phyloP scores from a whole-genome alignment of 2,888 invertebrate genomes.

The Rugalucina vietnamica region DNA sequence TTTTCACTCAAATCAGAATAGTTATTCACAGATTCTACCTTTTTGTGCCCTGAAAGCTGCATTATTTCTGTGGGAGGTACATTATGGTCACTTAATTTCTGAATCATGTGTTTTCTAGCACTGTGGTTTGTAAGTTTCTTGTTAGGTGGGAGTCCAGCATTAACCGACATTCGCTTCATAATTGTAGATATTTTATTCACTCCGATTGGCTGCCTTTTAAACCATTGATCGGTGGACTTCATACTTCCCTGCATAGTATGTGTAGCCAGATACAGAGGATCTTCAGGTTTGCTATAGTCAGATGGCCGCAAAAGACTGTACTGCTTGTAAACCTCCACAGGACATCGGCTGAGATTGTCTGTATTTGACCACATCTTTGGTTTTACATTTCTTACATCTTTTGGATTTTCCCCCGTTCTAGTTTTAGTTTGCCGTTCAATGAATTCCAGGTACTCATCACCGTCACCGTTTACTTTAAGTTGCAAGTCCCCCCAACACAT shows the following conservation, averaged over 20 bases:
- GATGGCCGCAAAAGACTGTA: constrained; percentile 29
- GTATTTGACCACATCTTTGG: constrained; percentile 41
- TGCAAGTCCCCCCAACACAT: constrained; percentile 48
- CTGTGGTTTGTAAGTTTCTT: constrained; percentile 14
- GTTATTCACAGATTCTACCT: constrained; percentile 40
- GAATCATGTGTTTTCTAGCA: not conserved
- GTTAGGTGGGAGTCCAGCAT: not conserved
- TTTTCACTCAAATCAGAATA: constrained; percentile 45
- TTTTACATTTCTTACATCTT: constrained; percentile 35
- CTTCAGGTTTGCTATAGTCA: constrained; percentile 7
- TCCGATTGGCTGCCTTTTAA: constrained; percentile 36
- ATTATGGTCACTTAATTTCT: constrained; percentile 34
- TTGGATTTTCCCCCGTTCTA: constrained; percentile 35
- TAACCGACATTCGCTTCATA: constrained; percentile 21
- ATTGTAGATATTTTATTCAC: constrained; percentile 26
- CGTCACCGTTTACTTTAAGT: not conserved
- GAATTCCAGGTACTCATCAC: constrained; percentile 34
- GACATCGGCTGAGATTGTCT: constrained; percentile 10
- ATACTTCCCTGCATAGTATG: constrained; percentile 7
- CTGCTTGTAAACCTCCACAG: constrained; percentile 30
- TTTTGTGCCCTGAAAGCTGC: constrained; percentile 46
- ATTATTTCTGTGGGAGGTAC: constrained; percentile 31
- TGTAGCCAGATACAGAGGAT: constrained; percentile 48
- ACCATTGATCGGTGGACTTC: constrained; percentile 27
- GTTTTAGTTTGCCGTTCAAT: constrained; percentile 48